Percentiles rank a stretch among this genome's conserved stretches.
phyloP scores from a whole-genome alignment of 1,140 invertebrate species.

The Venturia canescens region DNA sequence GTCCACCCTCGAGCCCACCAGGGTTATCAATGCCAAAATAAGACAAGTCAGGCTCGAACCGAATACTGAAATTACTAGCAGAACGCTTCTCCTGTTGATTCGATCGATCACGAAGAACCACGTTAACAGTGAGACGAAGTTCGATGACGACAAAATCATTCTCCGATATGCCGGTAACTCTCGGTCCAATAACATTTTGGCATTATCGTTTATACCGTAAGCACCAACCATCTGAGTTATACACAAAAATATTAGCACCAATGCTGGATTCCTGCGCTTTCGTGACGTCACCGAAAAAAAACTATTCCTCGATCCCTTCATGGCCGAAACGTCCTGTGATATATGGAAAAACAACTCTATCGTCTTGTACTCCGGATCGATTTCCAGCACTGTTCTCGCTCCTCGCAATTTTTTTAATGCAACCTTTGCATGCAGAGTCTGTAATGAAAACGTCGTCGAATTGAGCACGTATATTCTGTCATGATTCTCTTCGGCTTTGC shows the following conservation, averaged over 20 bases:
- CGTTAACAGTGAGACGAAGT: slow-evolving; percentile 40
- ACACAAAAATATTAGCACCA: slow-evolving; percentile 47
- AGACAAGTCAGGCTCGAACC: slow-evolving; percentile 54
- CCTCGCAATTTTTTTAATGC: slow-evolving; percentile 51
- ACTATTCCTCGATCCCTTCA: background rate
- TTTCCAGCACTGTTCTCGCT: slow-evolving; percentile 46
- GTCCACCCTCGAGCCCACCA: background rate
- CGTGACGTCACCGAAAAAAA: background rate
- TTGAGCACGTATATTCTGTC: too few species aligned
- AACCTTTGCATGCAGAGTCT: slow-evolving; percentile 56
- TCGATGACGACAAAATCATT: slow-evolving; percentile 34
- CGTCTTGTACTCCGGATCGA: slow-evolving; percentile 56
- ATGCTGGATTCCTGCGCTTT: background rate
- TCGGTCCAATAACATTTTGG: slow-evolving; percentile 19
- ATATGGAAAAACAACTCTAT: slow-evolving; percentile 48
- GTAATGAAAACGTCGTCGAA: background rate
- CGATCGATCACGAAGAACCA: slow-evolving; percentile 51
- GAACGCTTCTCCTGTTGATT: slow-evolving; percentile 46
- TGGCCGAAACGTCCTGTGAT: background rate
- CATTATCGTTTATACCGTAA: slow-evolving; percentile 50
- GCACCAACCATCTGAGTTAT: slow-evolving; percentile 55
- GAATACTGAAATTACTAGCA: slow-evolving; percentile 39
- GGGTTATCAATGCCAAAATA: slow-evolving; percentile 38
- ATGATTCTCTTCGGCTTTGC: too few species aligned
- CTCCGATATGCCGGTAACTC: slow-evolving; percentile 29